phyloP scores from a whole-genome alignment of 2,113 vertebrate genomes.

The Euleptes europaea region DNA sequence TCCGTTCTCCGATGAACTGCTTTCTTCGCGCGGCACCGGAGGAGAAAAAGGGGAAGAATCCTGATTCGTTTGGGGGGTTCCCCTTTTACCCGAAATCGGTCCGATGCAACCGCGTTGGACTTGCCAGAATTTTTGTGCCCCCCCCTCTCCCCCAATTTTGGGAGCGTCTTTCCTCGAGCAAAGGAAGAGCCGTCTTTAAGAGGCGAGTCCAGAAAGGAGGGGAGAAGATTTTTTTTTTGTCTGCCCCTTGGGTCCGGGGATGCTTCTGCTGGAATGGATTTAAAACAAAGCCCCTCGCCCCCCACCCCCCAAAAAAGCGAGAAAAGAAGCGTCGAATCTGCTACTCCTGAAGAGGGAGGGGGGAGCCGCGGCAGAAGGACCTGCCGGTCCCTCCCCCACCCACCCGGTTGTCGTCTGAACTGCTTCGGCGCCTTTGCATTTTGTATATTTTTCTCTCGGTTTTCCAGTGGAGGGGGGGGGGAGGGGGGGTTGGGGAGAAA shows the following conservation, averaged over 20 bases:
- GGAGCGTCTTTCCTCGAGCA: too few species aligned
- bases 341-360: neutral
- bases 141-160: too few species aligned
- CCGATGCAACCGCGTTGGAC: fast-evolving
- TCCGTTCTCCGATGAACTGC: neutral
- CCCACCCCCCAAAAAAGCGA: neutral
- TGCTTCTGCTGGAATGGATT: neutral
- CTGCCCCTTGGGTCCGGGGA: neutral
- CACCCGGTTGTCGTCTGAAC: neutral
- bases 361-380: neutral
- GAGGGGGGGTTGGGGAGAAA: neutral
- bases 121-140: too few species aligned
- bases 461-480: neutral
- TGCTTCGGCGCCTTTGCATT: neutral
- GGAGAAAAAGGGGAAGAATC: neutral
- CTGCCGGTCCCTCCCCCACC: neutral
- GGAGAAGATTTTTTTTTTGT: too few species aligned
- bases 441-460: neutral
- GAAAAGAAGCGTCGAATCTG: too few species aligned
- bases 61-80: constrained; percentile 21
- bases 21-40: fast-evolving
- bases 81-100: fast-evolving
- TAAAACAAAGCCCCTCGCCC: too few species aligned
- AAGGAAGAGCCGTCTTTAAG: too few species aligned
- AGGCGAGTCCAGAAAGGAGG: neutral